Evolutionary conservation across 2,797 vertebrate species (phyloP).

Genomic region (Enteromius argenteus): DNA sequence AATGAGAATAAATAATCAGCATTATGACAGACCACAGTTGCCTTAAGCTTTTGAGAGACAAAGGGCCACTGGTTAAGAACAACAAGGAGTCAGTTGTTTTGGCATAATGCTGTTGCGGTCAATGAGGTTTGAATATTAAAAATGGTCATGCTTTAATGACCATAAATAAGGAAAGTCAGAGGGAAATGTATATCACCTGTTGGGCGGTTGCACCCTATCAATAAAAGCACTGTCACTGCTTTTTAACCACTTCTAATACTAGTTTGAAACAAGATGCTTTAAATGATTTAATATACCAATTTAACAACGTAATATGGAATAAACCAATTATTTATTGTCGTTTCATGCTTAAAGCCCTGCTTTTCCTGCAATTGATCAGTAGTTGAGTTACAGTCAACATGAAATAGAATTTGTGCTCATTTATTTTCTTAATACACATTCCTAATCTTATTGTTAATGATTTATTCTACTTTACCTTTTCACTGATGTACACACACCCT

Average conservation of each 20-base stretch:
- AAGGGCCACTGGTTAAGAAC: constrained; percentile 1
- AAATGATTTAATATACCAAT: background rate
- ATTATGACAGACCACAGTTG: background rate
- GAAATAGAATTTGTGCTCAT: background rate
- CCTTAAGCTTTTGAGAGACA: background rate
- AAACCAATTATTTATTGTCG: background rate
- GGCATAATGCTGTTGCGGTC: background rate
- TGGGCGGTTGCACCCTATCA: background rate
- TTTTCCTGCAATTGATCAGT: background rate
- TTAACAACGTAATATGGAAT: background rate
- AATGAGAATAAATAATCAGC: background rate
- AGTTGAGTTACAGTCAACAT: too few species aligned
- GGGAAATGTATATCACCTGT: background rate
- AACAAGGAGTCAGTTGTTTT: background rate
- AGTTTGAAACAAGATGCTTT: background rate
- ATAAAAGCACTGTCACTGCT: background rate
- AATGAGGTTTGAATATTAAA: constrained; percentile 6
- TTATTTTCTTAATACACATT: background rate
- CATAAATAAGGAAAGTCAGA: background rate
- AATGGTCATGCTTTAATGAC: background rate
- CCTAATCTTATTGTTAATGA: background rate
- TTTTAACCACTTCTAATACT: background rate
- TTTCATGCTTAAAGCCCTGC: background rate
- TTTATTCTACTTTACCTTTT: background rate
- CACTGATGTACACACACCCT: background rate